Base-by-base conservation (phyloP, 2,888 invertebrate genomes). In the Drosophila borborema region DNA sequence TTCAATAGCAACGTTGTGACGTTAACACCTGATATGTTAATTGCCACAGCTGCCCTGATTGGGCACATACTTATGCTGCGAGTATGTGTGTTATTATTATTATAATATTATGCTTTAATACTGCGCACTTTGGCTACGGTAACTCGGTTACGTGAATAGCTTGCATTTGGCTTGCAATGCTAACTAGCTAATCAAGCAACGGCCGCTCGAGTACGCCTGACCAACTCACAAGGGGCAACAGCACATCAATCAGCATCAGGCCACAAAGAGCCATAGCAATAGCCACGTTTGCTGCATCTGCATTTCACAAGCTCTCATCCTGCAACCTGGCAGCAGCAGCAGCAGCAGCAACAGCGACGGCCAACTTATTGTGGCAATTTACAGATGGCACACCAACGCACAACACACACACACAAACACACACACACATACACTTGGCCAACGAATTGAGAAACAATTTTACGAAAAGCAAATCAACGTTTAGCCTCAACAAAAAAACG, bases 361-460 rank as follows among this genome's bases (percentile, higher is more conserved):
- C 69, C 72, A 67, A 64, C 89, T 86, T 86, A 89, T 89, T 84
- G 83, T 84, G 89, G 67, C 87, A 78, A 81, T 89, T 74, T 75
- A 49, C 70, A 70, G 72, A 62, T 72, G 67, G 56, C 78, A 68
- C 68, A 60, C 66, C 61, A 70, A 53, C 51, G 66, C 43, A 41
- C 53, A 53, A 45, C 46, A 51, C 41, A 34, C 38, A 60, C 41
- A 45, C 38, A 64, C 23, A n/a, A n/a, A 56, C 34, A 64, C 31
- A 9, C 31, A 31, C 31, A 31, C 31, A 43, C 16, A 41, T 31
- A 45, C 31, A 20, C 31, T 67, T 63, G 61, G 63, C 48, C 82
- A 81, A 75, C 82, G 78, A 86, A 83, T 83, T 84, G 85, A 75
- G 86, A 90, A 85, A 85, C 88, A 85, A 85, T 85, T 85, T 89